Percentiles rank a stretch among this genome's conserved stretches.
Evolutionary conservation across 2,888 invertebrate genomes (phyloP).

Genomic region (Melanotus villosus): DNA sequence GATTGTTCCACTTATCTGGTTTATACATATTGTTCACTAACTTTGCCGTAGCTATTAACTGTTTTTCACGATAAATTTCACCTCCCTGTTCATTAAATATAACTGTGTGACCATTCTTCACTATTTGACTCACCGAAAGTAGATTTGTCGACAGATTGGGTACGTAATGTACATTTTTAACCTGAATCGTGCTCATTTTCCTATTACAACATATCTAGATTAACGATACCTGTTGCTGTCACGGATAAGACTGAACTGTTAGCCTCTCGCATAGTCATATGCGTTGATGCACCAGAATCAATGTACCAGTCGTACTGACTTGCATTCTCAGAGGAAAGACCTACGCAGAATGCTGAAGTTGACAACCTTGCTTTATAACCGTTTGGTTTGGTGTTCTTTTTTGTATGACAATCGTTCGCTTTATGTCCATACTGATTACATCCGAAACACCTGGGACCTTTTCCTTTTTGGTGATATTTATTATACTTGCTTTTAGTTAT

Average conservation of each 20-base stretch:
- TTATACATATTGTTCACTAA: background rate
- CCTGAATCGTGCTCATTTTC: too few species aligned
- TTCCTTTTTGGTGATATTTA: background rate
- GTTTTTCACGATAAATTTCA: background rate
- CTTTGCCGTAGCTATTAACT: background rate
- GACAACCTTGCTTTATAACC: too few species aligned
- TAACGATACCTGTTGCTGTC: background rate
- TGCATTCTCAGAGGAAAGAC: too few species aligned
- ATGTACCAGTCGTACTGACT: too few species aligned
- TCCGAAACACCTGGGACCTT: background rate
- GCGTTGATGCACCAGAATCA: too few species aligned
- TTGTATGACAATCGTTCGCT: too few species aligned
- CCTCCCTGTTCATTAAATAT: background rate
- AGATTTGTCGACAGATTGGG: background rate
- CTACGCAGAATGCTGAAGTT: too few species aligned
- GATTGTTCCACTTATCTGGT: background rate
- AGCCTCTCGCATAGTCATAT: too few species aligned
- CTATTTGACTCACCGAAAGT: slow-evolving; percentile 5
- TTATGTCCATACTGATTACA: too few species aligned
- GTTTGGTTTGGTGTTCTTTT: too few species aligned
- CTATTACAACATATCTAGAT: background rate
- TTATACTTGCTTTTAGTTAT: background rate
- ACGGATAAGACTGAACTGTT: background rate
- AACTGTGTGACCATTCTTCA: background rate
- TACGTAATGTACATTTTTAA: background rate